Evolutionary conservation across 2,113 vertebrate genomes (phyloP), one percentile per base, ranked within the genome.

Genomic region (Myanophis thanlyinensis): DNA sequence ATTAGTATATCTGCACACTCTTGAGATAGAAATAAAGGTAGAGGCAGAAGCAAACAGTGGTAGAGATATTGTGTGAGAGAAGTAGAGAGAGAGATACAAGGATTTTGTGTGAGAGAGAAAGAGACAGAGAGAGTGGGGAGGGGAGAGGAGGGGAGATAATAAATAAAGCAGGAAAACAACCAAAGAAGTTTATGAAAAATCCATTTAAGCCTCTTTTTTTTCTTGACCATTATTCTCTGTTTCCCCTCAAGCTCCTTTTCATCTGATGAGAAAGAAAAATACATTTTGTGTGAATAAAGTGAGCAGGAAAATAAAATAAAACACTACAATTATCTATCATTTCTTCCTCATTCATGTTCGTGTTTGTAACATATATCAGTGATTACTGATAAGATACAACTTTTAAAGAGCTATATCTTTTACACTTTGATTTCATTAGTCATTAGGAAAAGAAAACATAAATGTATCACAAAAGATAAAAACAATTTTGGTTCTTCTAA

Each of bases 371-470:
- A 88, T 22, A 10, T 62, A 25, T 3, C 47, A 90, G 92, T 62
- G 40, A 48, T 12, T 73, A 93, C 93, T 49, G 62, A 91, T 59
- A 52, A 85, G 7, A 51, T 51, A 89, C 52, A 53, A 8, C 85
- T 92, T 62, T 46, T 92, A 86, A 2, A 92, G 6, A 80, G 0
- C 6, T 25, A 80, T 52, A 30, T 54, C 30, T 27, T 44, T 89
- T 11, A 12, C 18, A 22, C 0, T 0, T 35, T 46, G 46, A 27
- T 54, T 88, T 84, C 27, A 54, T 86, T 85, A 86, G n/a, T 93
- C 49, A 89, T 85, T 89, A 94, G 93, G 23, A 13, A 91, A 90
- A 95, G 22, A 1, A 93, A 94, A 93, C 92, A 46, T 47, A 91
- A 84, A 22, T 30, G 20, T 92, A 92, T n/a, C 93, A 87, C 48